Base-by-base conservation (phyloP, 2,888 invertebrate species). In the Dryomyza anilis region DNA sequence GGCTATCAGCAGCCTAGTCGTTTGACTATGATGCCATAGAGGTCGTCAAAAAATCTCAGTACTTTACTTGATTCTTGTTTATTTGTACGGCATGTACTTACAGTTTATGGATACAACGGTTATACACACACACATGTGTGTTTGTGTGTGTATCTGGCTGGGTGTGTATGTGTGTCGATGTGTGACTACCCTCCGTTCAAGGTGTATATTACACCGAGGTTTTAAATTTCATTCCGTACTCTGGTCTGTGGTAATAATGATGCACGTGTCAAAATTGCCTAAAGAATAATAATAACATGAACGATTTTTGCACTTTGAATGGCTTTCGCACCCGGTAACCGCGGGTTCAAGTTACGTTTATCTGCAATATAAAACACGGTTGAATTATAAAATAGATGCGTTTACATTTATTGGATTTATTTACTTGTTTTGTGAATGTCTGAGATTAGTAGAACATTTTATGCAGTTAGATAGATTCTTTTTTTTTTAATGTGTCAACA, bases 371-470 rank as follows among this genome's bases (percentile, higher is more conserved):
- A 50, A 50, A 50, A 50, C 25, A 25, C 27, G 50, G 25, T 27
- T n/a, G 50, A 50, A 7, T 25, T 21, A 25, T 25, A n/a, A n/a
- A 21, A 25, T 25, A n/a, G 25, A 50, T n/a, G 50, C 50, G 23
- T 50, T 21, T 50, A n/a, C 25, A 50, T 50, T 50, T 50, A 50
- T 50, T 50, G 50, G 50, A 50, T 50, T 50, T 25, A 25, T 25
- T 25, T 14, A n/a, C 23, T 23, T 25, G 27, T 23, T n/a, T 25
- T 50, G n/a, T n/a, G n/a, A n/a, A n/a, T n/a, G n/a, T n/a, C n/a
- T n/a, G n/a, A n/a, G n/a, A n/a, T n/a, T n/a, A n/a, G n/a, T n/a
- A n/a, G n/a, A n/a, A n/a, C n/a, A n/a, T n/a, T n/a, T n/a, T n/a
- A n/a, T n/a, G n/a, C n/a, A n/a, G n/a, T n/a, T n/a, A n/a, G n/a